A percentile compares a stretch with the other conserved stretches of the same genome.
phyloP scores from a whole-genome alignment of 1,140 invertebrate species.

The Eriosoma lanigerum region DNA sequence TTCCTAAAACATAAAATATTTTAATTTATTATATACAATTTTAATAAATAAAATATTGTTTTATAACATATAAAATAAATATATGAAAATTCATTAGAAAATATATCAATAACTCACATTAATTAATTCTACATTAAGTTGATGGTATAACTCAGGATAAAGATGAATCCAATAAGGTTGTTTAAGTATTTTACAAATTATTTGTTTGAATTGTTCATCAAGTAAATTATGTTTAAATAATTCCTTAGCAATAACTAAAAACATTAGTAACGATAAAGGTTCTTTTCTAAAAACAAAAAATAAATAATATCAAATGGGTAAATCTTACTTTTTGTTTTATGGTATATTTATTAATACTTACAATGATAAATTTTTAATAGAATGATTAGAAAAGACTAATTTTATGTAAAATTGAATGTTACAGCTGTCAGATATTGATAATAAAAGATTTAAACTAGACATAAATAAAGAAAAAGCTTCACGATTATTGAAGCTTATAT shows the following conservation, averaged over 20 bases:
- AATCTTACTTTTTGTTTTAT: neutral
- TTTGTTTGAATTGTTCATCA: constrained; percentile 1
- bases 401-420: neutral
- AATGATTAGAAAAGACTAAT: constrained; percentile 22
- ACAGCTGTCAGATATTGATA: neutral
- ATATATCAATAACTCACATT: constrained; percentile 9
- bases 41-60: no score
- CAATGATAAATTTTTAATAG: constrained; percentile 7
- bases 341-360: neutral
- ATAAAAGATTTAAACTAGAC: constrained; percentile 21
- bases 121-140: neutral
- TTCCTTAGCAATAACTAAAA: constrained; percentile 24
- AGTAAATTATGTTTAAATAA: neutral
- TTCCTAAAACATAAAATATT: constrained; percentile 25
- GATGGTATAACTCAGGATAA: constrained; percentile 25
- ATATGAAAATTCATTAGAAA: no score
- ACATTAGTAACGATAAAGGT: constrained; percentile 18
- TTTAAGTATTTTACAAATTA: constrained; percentile 9
- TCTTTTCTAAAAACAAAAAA: constrained; percentile 9
- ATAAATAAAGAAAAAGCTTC: constrained; percentile 41
- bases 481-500: neutral
- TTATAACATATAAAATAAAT: no score
- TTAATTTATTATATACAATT: neutral
- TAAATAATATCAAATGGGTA: neutral
- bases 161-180: constrained; percentile 50